Percentiles rank a stretch among this genome's conserved stretches.
Evolutionary conservation across 2,888 invertebrate genomes (phyloP).

Genomic region (Torymus texanus): DNA sequence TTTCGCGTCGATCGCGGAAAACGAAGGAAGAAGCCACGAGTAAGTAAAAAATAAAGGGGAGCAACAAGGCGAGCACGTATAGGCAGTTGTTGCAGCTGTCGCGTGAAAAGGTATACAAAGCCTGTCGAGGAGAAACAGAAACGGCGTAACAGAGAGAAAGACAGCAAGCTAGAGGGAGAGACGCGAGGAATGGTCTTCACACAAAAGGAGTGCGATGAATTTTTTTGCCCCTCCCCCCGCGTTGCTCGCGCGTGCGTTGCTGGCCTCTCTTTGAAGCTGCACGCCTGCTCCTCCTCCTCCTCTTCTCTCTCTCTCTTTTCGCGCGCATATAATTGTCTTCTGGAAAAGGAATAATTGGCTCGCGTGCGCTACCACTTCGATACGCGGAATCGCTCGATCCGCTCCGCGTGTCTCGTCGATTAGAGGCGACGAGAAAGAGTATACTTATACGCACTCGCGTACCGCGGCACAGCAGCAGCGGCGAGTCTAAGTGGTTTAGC

Average conservation of each 20-base stretch:
- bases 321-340: slow-evolving; percentile 65
- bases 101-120: too few relatives aligned
- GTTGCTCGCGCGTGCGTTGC: neutral
- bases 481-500: slow-evolving; percentile 37
- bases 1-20: neutral
- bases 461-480: too few relatives aligned
- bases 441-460: neutral
- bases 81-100: too few relatives aligned
- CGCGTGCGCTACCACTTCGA: slow-evolving; percentile 48
- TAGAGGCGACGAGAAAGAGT: slow-evolving; percentile 5
- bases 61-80: too few relatives aligned
- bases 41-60: too few relatives aligned
- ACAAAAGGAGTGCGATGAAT: slow-evolving; percentile 11
- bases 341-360: slow-evolving; percentile 69
- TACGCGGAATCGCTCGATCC: slow-evolving; percentile 37
- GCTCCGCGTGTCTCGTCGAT: slow-evolving; percentile 3
- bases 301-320: neutral
- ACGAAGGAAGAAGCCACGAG: neutral
- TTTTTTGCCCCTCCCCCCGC: neutral
- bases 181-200: neutral
- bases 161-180: neutral
- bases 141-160: neutral
- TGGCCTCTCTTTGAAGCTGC: slow-evolving; percentile 20
- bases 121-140: too few relatives aligned
- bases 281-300: slow-evolving; percentile 1